Conservation (phyloP, 2,888 invertebrate species). For the Pedicia rivosa region DNA sequence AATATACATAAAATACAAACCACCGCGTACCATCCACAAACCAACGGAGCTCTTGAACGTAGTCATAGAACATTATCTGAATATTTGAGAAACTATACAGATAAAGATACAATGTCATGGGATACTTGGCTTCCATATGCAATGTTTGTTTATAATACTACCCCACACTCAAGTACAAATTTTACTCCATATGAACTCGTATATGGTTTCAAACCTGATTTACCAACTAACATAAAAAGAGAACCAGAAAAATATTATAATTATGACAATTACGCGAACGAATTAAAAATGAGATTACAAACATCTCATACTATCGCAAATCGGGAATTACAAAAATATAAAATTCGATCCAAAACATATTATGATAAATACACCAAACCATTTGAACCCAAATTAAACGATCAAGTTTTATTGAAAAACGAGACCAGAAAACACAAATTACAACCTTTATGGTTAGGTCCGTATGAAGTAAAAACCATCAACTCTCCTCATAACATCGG, state of each 20-base stretch:
- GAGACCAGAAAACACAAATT: no score
- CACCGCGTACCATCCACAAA: slow-evolving; percentile 19
- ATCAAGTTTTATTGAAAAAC: no score
- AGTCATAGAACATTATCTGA: slow-evolving; percentile 18
- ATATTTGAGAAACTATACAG: slow-evolving; percentile 18
- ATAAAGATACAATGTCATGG: slow-evolving; percentile 17
- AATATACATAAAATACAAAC: no score
- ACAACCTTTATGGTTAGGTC: no score
- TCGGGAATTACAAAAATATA: no score
- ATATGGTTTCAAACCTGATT: slow-evolving; percentile 14
- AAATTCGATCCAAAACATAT: no score
- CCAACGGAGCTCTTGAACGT: slow-evolving; percentile 19
- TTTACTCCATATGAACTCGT: slow-evolving; percentile 18
- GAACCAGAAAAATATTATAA: background rate
- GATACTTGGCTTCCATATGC: slow-evolving; percentile 18
- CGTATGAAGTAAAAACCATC: no score
- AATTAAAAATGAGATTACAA: background rate
- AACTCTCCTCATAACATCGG: no score
- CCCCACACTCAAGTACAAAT: slow-evolving; percentile 15
- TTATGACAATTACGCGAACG: background rate
- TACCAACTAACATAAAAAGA: slow-evolving; percentile 13
- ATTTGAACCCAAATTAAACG: no score
- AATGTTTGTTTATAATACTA: slow-evolving; percentile 17
- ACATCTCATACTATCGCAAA: no score
- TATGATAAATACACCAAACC: no score